Evolutionary conservation across 1,140 invertebrate genomes (phyloP), one percentile per base, ranked within the genome.

Genomic region (Akabosia matsudoensis): DNA sequence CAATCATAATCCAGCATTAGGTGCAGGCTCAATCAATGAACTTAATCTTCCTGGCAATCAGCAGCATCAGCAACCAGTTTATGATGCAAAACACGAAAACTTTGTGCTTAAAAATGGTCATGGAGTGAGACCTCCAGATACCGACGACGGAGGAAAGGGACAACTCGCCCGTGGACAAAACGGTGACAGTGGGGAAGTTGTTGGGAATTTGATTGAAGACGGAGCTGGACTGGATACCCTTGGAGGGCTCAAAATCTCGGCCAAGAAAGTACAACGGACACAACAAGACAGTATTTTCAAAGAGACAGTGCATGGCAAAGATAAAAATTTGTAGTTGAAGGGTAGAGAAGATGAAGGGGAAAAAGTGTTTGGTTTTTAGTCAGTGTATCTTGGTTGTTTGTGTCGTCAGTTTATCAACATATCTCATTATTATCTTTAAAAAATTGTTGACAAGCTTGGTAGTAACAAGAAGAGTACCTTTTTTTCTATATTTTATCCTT

Each of bases 111-210:
- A 33, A 56, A 70, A 33, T 0, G 70, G 70, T 3, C 70, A 70
- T 34, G 75, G 75, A 1, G 75, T 71, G n/a, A 33, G 70, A 37
- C 70, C 70, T 22, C 70, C 70, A 18, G 70, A 51, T 13, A 24
- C 67, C 18, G 33, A 70, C 52, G 26, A n/a, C 1, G 67, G 56
- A 0, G 26, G 54, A 13, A 70, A 72, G 14, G 67, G 45, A 37
- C 61, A 33, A 16, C 33, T 33, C 1, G 64, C 70, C 34, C 45
- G 70, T 16, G 75, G 26, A 24, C 67, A 33, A 54, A 31, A 34
- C 16, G 31, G 34, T n/a, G 45, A 14, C n/a, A 10, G 61, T 14
- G 24, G 28, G 24, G 13, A 28, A 7, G 14, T 10, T 2, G 31
- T 30, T 28, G 30, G 30, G 61, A 67, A 67, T 67, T 24, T 67